These are phyloP conservation scores for Cyclophora punctaria DNA, from an alignment of 2,888 invertebrate genomes.

Conservation along the genomic window DNA sequence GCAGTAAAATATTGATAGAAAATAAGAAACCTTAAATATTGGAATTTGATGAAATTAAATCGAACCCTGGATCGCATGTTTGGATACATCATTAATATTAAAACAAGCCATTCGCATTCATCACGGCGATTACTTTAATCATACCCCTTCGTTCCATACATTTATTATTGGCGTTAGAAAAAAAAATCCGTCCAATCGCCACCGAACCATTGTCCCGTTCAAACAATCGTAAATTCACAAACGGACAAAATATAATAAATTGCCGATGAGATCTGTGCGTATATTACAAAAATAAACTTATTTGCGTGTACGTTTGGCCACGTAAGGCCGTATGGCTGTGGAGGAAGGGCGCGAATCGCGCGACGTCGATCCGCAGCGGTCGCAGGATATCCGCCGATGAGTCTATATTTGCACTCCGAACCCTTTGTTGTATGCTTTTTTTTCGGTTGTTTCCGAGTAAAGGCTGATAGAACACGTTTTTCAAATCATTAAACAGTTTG, in stretches of 20 bases:
- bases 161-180: constrained; percentile 66
- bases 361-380: constrained; percentile 11
- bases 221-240: constrained; percentile 72
- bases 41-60: constrained; percentile 4
- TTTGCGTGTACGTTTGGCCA: constrained; percentile 15
- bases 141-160: constrained; percentile 35
- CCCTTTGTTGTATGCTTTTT: constrained; percentile 72
- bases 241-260: constrained; percentile 75
- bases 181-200: constrained; percentile 61
- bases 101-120: constrained; percentile 15
- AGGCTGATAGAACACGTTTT: constrained; percentile 76
- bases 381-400: constrained; percentile 33
- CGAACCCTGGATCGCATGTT: constrained; percentile 1
- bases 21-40: not conserved
- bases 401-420: constrained; percentile 70
- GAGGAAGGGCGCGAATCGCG: not conserved
- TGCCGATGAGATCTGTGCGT: constrained; percentile 72
- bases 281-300: constrained; percentile 41
- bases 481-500: constrained; percentile 76
- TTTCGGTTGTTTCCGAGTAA: constrained; percentile 72
- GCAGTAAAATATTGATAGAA: no score
- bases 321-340: constrained; percentile 1
- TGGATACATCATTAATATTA: constrained; percentile 6
- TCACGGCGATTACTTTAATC: constrained; percentile 22
- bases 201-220: constrained; percentile 56